phyloP scores from a whole-genome alignment of 2,113 vertebrate genomes.

The Anhinga rufa region DNA sequence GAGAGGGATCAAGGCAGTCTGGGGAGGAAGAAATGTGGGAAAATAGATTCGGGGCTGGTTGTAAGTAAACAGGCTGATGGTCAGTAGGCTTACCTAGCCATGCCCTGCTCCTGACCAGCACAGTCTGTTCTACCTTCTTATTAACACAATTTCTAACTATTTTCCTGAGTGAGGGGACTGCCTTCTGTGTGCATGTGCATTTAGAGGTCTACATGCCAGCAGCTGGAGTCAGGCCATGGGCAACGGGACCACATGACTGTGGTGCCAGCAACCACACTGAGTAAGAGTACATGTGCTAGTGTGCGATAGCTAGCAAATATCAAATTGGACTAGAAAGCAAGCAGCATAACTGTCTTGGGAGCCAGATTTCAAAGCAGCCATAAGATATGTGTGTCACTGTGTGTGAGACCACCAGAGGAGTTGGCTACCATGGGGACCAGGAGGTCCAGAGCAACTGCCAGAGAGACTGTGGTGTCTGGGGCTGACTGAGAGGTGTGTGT shows the following conservation, averaged over 20 bases:
- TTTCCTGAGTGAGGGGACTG: not conserved
- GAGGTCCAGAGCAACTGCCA: not conserved
- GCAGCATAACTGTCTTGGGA: not conserved
- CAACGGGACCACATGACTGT: not conserved
- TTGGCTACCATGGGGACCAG: no score
- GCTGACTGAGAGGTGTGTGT: not conserved
- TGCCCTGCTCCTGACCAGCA: not conserved
- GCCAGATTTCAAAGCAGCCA: not conserved
- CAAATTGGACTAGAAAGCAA: not conserved
- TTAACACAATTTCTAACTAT: not conserved
- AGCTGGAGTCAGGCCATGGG: not conserved
- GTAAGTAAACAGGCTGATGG: not conserved
- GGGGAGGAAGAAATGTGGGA: not conserved
- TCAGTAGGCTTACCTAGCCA: not conserved
- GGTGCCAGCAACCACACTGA: not conserved
- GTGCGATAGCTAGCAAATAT: not conserved
- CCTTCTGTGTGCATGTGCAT: not conserved
- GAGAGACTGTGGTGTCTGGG: not conserved
- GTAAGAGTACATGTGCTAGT: not conserved
- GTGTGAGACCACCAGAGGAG: not conserved
- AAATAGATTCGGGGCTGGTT: not conserved
- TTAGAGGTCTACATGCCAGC: not conserved
- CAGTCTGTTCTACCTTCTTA: not conserved
- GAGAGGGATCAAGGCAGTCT: not conserved
- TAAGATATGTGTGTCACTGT: not conserved